Conservation (phyloP, 2,797 vertebrate genomes). For the Pangasius krempfi region DNA sequence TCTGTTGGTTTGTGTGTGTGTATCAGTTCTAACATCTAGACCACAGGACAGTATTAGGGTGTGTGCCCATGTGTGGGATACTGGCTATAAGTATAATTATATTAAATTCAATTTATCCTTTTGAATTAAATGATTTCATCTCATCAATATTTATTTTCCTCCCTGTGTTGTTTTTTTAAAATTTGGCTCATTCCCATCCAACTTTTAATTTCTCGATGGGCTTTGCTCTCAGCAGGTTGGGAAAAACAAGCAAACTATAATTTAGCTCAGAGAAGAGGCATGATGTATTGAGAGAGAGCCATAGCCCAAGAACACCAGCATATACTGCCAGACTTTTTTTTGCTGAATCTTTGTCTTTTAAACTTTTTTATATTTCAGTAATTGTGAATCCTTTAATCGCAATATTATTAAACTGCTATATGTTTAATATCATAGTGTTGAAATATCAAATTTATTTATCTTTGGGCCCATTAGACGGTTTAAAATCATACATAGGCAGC, state of each 20-base stretch:
- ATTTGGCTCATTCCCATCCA: background rate
- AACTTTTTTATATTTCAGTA: background rate
- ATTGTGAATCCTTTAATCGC: background rate
- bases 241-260: background rate
- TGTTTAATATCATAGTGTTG: background rate
- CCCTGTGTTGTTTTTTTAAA: background rate
- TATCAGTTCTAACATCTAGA: background rate
- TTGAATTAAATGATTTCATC: background rate
- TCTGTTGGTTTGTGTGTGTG: conserved; percentile 24
- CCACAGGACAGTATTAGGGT: conserved; percentile 12
- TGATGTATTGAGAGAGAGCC: background rate
- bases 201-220: background rate
- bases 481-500: background rate
- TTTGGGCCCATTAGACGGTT: background rate
- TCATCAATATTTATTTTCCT: background rate
- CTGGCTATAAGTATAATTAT: background rate
- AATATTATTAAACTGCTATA: background rate
- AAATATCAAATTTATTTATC: background rate
- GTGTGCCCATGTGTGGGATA: conserved; percentile 2
- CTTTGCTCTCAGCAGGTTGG: background rate
- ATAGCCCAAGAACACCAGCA: background rate
- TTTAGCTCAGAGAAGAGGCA: background rate
- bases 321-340: background rate
- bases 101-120: no score
- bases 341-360: background rate